Evolutionary conservation across 2,888 invertebrate genomes (phyloP).

Genomic region (Rhogogaster chlorosoma): DNA sequence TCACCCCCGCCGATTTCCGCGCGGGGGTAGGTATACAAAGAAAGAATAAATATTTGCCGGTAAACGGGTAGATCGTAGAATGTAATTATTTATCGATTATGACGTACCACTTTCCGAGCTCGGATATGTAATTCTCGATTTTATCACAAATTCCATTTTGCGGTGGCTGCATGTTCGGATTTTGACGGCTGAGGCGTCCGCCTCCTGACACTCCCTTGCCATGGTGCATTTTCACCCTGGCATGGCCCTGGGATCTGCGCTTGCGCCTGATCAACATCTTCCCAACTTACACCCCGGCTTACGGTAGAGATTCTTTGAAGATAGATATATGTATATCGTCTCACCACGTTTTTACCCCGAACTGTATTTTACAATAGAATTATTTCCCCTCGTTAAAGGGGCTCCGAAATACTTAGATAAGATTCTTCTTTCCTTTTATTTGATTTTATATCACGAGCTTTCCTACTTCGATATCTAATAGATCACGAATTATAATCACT

Average conservation of each 20-base stretch:
- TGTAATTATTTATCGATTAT: slow-evolving; percentile 24
- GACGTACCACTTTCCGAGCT: slow-evolving; percentile 85
- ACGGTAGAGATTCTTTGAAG: not conserved
- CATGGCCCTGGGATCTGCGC: slow-evolving; percentile 59
- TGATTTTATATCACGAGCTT: not conserved
- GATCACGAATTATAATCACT: not conserved
- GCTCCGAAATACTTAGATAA: too few relatives aligned
- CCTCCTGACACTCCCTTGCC: slow-evolving; percentile 74
- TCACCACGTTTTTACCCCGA: not conserved
- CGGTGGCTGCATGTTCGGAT: slow-evolving; percentile 69
- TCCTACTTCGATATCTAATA: not conserved
- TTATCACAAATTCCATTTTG: slow-evolving; percentile 82
- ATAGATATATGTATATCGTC: not conserved
- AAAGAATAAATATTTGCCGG: slow-evolving; percentile 59
- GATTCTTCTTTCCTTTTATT: not conserved
- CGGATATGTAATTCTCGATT: slow-evolving; percentile 84
- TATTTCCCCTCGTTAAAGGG: not conserved
- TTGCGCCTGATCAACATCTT: slow-evolving; percentile 54
- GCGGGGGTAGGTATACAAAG: slow-evolving; percentile 56
- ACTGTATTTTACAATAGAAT: not conserved
- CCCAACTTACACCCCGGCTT: slow-evolving; percentile 1
- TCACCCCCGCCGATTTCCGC: slow-evolving; percentile 49
- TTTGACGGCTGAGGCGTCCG: slow-evolving; percentile 71
- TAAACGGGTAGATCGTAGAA: not conserved
- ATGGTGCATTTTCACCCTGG: slow-evolving; percentile 74